These are phyloP conservation scores for Ageneiosus marmoratus DNA, from an alignment of 2,113 vertebrate species.

Conservation along the genomic window DNA sequence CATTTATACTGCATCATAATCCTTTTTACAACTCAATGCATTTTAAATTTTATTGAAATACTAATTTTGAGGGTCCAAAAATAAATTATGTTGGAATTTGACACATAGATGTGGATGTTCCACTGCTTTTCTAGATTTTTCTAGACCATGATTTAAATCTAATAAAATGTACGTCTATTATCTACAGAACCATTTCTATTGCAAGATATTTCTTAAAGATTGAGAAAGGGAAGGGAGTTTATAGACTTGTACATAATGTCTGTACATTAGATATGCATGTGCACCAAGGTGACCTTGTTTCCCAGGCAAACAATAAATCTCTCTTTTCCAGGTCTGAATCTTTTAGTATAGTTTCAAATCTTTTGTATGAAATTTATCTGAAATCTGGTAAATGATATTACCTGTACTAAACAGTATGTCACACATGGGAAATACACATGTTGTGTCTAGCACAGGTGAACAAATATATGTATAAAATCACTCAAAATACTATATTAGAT, in stretches of 20 bases:
- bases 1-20: neutral
- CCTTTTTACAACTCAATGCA: neutral
- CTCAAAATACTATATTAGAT: neutral
- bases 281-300: neutral
- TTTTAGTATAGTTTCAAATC: neutral
- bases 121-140: neutral
- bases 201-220: neutral
- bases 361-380: neutral
- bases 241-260: neutral
- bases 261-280: neutral
- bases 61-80: neutral
- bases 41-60: neutral
- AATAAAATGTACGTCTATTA: neutral
- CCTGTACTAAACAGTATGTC: neutral
- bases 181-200: neutral
- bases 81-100: neutral
- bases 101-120: neutral
- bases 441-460: neutral
- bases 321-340: neutral
- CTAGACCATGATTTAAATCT: neutral
- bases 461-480: neutral
- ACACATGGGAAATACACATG: neutral
- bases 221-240: neutral
- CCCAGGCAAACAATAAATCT: neutral
- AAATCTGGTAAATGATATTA: neutral